phyloP scores from a whole-genome alignment of 1,140 invertebrate species.

The Lordiphosa clarofinis region DNA sequence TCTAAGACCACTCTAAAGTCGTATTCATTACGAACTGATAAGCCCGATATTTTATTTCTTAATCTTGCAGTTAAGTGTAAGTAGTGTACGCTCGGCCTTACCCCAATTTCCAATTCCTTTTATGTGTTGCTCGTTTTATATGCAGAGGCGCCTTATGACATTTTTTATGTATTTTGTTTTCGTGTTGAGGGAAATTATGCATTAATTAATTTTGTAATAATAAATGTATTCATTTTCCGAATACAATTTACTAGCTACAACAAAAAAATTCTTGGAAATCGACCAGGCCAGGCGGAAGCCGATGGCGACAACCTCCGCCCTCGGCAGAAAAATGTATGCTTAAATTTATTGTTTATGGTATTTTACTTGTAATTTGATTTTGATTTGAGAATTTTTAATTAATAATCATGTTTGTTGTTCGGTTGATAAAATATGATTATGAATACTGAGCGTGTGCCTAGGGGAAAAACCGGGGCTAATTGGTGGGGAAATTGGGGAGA shows the following conservation, averaged over 20 bases:
- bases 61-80: constrained; percentile 1
- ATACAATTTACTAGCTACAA: background rate
- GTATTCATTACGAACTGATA: too few species aligned
- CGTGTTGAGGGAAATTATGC: constrained; percentile 4
- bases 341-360: constrained; percentile 7
- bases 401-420: constrained; percentile 9
- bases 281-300: constrained; percentile 8
- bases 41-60: background rate
- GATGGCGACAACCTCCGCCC: constrained; percentile 5
- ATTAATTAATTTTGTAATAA: constrained; percentile 15
- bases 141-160: constrained; percentile 4
- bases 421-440: constrained; percentile 11
- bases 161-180: background rate
- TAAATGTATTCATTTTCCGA: constrained; percentile 1
- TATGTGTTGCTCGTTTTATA: too few species aligned
- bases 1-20: too few species aligned
- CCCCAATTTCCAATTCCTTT: constrained; percentile 5
- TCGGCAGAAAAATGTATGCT: constrained; percentile 3
- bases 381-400: constrained; percentile 21
- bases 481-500: too few species aligned
- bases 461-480: constrained; percentile 3
- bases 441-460: constrained; percentile 7
- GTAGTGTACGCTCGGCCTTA: background rate
- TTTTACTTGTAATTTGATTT: constrained; percentile 19
- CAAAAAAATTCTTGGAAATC: constrained; percentile 6